Conservation (phyloP, 2,797 vertebrate species). For the Anguilla megastoma region DNA sequence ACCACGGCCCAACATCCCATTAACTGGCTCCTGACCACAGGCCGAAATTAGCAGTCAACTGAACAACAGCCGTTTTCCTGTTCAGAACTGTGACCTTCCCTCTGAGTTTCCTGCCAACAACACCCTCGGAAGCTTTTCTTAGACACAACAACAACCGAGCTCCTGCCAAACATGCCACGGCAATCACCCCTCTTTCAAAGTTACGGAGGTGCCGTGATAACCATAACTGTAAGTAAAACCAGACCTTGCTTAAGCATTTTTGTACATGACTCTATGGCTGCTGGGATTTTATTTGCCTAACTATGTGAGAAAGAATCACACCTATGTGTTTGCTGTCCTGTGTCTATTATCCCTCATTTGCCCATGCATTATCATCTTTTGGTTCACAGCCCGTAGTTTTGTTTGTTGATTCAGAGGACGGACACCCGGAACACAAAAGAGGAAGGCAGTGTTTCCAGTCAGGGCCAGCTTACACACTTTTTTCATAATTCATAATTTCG, state of each 20-base stretch:
- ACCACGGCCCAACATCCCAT: too few species aligned
- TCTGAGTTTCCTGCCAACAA: not conserved
- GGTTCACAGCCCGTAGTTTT: not conserved
- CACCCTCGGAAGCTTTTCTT: not conserved
- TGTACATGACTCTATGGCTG: not conserved
- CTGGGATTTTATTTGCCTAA: not conserved
- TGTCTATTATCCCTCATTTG: not conserved
- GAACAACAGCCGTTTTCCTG: not conserved
- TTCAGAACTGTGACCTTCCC: not conserved
- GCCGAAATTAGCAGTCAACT: not conserved
- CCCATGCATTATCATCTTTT: not conserved
- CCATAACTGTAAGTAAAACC: not conserved
- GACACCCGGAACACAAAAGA: not conserved
- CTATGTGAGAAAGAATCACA: not conserved
- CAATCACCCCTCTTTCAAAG: not conserved
- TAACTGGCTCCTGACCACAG: too few species aligned
- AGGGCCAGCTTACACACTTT: not conserved
- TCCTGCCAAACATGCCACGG: not conserved
- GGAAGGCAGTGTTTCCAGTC: not conserved
- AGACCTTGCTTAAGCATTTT: not conserved
- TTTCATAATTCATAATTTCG: not conserved
- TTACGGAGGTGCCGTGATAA: not conserved
- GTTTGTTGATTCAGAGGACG: not conserved
- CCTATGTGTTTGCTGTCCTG: not conserved
- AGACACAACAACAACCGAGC: not conserved